These are phyloP conservation scores for Crypturellus tataupa DNA, from an alignment of 2,797 vertebrate genomes.

Conservation along the genomic window DNA sequence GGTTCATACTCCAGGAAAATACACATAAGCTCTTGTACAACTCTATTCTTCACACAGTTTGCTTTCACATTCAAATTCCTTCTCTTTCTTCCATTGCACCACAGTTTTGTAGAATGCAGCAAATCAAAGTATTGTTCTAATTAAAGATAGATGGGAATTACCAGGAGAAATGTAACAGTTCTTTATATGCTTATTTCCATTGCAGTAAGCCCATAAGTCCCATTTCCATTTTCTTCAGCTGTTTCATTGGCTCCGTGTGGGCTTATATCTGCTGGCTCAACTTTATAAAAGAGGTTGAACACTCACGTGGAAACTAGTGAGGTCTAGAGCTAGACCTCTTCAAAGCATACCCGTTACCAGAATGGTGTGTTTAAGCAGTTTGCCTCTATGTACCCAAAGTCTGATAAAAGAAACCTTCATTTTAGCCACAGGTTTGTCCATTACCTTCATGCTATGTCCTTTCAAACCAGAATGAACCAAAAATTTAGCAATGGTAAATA, in stretches of 20 bases:
- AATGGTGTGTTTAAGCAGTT: background rate
- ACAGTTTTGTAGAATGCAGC: background rate
- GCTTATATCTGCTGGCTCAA: background rate
- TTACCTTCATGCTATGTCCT: background rate
- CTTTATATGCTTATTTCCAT: background rate
- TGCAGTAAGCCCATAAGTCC: background rate
- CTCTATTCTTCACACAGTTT: background rate
- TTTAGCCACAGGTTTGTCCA: background rate
- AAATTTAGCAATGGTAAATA: background rate
- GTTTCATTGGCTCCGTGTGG: background rate
- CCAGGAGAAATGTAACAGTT: background rate
- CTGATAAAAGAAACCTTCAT: background rate
- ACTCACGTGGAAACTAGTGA: background rate
- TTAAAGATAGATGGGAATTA: background rate
- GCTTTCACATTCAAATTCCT: background rate
- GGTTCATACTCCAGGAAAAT: background rate
- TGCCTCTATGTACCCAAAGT: background rate
- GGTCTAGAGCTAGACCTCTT: too few species aligned
- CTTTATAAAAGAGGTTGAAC: background rate
- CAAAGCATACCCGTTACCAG: background rate
- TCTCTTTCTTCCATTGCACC: background rate
- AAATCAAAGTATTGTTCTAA: background rate
- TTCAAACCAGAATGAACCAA: background rate
- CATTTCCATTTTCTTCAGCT: constrained; percentile 1
- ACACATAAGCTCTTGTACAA: background rate